These are phyloP conservation scores for Coptodon bakossiorum DNA, from an alignment of 2,113 vertebrate genomes.

Conservation along the genomic window DNA sequence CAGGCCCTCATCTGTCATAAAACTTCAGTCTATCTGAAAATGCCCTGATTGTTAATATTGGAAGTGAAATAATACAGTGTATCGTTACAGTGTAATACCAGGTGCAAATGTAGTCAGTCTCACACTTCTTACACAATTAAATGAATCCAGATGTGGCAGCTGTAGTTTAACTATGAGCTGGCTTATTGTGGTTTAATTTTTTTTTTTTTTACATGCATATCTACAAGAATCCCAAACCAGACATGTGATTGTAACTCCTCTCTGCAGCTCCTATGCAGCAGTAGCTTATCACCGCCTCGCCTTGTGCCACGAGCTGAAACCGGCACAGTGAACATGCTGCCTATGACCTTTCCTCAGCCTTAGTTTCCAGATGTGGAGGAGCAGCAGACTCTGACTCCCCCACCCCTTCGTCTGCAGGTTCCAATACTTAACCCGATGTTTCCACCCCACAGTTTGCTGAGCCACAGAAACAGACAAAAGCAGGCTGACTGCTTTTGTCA, in stretches of 20 bases:
- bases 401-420: not conserved
- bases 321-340: not conserved
- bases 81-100: not conserved
- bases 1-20: not conserved
- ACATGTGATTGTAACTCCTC: conserved; percentile 53
- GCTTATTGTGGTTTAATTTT: not conserved
- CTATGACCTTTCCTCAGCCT: not conserved
- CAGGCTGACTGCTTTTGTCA: not conserved
- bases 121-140: not conserved
- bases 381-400: not conserved
- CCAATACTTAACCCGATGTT: not conserved
- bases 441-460: not conserved
- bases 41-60: not conserved
- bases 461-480: not conserved
- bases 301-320: conserved; percentile 16
- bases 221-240: conserved; percentile 12
- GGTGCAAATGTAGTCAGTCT: not conserved
- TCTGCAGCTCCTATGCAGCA: conserved; percentile 19
- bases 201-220: not conserved
- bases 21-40: not conserved
- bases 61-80: not conserved
- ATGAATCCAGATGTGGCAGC: not conserved
- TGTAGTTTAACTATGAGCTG: not conserved
- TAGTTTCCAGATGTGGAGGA: not conserved
- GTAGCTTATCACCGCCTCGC: conserved; percentile 34